Evolutionary conservation across 2,113 vertebrate species (phyloP), one percentile per base, ranked within the genome.

Genomic region (Psephotus haematonotus): DNA sequence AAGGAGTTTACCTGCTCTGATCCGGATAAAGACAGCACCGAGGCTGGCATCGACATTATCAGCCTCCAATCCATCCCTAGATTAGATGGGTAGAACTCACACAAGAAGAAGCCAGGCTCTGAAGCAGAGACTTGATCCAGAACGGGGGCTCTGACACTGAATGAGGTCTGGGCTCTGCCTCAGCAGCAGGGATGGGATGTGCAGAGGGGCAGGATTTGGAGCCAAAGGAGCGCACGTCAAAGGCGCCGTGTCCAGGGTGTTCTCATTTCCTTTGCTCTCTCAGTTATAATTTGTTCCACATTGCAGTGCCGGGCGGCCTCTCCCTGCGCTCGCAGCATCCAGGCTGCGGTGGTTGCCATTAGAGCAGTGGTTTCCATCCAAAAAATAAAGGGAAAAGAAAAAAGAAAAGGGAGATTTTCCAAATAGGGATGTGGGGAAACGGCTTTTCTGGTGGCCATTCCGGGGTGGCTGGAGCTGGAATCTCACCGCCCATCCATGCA

Each of bases 231-330:
- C 1, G 4, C 62, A 50, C 86, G 78, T 88, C 95, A 69, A 89
- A 86, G 76, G 84, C 15, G 20, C 84, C 2, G 23, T 3, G 33
- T 76, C 31, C 86, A 75, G 64, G 86, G 46, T 76, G 88, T 65
- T 83, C 88, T 93, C 83, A 78, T 90, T 94, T 94, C 95, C 91
- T 95, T 86, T 90, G 88, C 97, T 62, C 89, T 77, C 95, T 12
- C 67, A 92, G 77, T 68, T 85, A 63, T 98, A 97, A 98, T 98
- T 95, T 97, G 77, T 98, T 97, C 97, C 98, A 98, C 94, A 96
- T 97, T 97, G 96, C 55, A 11, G 82, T 0, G 47, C 86, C 13
- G 74, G 82, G 44, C 28, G 1, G 77, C 78, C 81, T 55, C 92
- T 92, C 85, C 92, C 94, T 97, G 97, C 16, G 9, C 96, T 95